Conservation (phyloP, 37 sponge, comb jelly and placozoan genomes). For the Chondrilla cf. caribensis region DNA sequence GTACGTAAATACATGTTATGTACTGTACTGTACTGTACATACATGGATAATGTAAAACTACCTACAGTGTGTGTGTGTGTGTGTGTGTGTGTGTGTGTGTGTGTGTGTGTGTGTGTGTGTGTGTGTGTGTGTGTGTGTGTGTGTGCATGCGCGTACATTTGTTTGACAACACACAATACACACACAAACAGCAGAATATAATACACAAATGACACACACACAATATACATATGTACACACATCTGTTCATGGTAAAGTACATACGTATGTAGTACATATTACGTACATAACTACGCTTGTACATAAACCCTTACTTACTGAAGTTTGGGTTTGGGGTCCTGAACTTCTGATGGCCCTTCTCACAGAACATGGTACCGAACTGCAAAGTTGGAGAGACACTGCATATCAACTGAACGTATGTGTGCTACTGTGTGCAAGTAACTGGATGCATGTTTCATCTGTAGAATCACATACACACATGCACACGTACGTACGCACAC, state of each 20-base stretch:
- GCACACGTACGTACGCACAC: too few relatives aligned
- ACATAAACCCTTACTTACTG: too few relatives aligned
- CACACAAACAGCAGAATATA: constrained; percentile 9
- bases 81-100: constrained; percentile 30
- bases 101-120: constrained; percentile 4
- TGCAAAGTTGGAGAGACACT: not conserved
- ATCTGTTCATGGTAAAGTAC: not conserved
- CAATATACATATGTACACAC: constrained; percentile 6
- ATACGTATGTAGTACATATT: not conserved
- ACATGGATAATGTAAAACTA: too few relatives aligned
- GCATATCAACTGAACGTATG: too few relatives aligned
- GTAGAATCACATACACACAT: too few relatives aligned
- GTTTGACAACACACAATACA: not conserved
- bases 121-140: not conserved
- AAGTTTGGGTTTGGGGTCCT: not conserved
- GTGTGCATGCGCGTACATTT: not conserved
- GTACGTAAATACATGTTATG: not conserved
- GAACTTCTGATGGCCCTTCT: constrained; percentile 26
- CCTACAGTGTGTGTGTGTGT: constrained; percentile 14
- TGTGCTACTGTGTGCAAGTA: too few relatives aligned
- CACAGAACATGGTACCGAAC: constrained; percentile 38
- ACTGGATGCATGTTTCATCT: too few relatives aligned
- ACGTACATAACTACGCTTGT: not conserved
- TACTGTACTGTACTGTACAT: too few relatives aligned
- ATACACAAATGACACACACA: too few relatives aligned